These are phyloP conservation scores for Apocrypta bakeri DNA, from an alignment of 1,140 invertebrate genomes.

Conservation along the genomic window DNA sequence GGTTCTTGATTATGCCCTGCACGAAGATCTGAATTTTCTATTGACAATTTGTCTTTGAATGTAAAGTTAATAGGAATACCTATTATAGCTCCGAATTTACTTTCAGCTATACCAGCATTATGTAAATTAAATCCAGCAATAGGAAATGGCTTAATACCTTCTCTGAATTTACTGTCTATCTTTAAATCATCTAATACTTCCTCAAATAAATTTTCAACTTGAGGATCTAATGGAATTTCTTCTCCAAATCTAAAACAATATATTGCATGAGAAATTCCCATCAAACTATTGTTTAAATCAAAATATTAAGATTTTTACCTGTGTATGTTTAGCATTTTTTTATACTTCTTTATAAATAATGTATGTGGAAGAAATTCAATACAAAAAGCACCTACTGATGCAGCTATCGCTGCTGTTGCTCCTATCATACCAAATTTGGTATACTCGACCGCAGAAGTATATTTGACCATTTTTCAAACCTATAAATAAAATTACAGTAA, in stretches of 20 bases:
- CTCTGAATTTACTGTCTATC: slow-evolving; percentile 64
- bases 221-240: slow-evolving; percentile 65
- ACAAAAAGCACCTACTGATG: background rate
- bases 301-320: slow-evolving; percentile 64
- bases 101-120: slow-evolving; percentile 72
- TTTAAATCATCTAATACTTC: slow-evolving; percentile 75
- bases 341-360: slow-evolving; percentile 73
- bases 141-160: slow-evolving; percentile 76
- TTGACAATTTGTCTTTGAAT: slow-evolving; percentile 70
- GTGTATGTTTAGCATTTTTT: slow-evolving; percentile 74
- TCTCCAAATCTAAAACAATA: slow-evolving; percentile 61
- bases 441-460: background rate
- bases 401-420: background rate
- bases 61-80: slow-evolving; percentile 80
- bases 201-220: slow-evolving; percentile 68
- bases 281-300: slow-evolving; percentile 18
- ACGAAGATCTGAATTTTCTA: slow-evolving; percentile 74
- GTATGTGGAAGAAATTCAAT: slow-evolving; percentile 67
- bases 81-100: slow-evolving; percentile 75
- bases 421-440: background rate
- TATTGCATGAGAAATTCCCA: background rate
- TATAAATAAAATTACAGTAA: background rate
- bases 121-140: slow-evolving; percentile 80
- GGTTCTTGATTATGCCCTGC: slow-evolving; percentile 68
- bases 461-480: background rate